Base-by-base conservation (phyloP, 2,113 vertebrate species). In the Papio anubis region DNA sequence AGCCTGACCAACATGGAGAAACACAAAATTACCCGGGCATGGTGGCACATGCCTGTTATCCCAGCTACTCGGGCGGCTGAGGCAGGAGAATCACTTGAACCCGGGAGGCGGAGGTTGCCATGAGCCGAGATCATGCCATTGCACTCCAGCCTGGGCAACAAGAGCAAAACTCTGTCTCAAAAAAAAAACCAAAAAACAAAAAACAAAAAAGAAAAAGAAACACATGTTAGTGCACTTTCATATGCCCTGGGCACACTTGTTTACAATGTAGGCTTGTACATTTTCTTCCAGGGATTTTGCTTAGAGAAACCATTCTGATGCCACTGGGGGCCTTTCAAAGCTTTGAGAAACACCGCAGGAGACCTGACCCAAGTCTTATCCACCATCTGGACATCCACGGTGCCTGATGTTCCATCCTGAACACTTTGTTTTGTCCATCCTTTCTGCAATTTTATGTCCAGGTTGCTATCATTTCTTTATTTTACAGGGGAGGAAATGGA, bases 11-110 rank as follows among this genome's bases (percentile, higher is more conserved):
- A 64, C 5, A 64, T 64, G 27, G 61, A 1, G 11, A 30, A 64
- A 64, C 27, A 59, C 20, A 59, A 14, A 64, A 5, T 64, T 64
- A 64, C 12, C 27, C 2, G 2, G 11, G 11, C 0, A 0, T 64
- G 61, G 27, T 64, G 61, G 61, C 12, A 30, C 61, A 64, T 30
- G 61, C 27, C 61, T 30, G 27, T 64, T 20, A 55, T 20, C 52
- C 52, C 17, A 55, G 52, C 6, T 55, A 55, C 52, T 55, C 20
- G 64, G 32, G 32, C 35, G 64, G 14, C 32, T 68, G 64, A 68
- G 64, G 64, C 6, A 12, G 64, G 64, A 35, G 14, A 12, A 68
- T 35, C 6, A 6, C 64, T 68, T 68, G 64, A 32, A 16, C 30
- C 64, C 6, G 0, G 64, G 32, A 68, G 64, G 30, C 30, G 1